phyloP scores from a whole-genome alignment of 2,888 invertebrate species.

The Drepana falcataria region DNA sequence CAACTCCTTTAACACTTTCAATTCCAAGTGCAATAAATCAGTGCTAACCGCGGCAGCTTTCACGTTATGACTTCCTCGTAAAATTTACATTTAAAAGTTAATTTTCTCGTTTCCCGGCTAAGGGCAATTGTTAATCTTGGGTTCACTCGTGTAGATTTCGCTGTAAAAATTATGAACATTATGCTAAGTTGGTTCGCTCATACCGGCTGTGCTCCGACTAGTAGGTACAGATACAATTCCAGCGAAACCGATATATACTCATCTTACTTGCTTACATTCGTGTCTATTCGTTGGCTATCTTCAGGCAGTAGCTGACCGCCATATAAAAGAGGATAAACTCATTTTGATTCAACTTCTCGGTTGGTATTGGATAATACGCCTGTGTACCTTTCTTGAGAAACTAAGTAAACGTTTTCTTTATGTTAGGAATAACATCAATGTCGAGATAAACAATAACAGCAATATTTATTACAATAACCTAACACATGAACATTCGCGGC shows the following conservation, averaged over 20 bases:
- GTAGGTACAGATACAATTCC: constrained; percentile 17
- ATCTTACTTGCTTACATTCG: constrained; percentile 26
- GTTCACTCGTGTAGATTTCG: constrained; percentile 45
- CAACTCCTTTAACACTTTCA: constrained; percentile 77
- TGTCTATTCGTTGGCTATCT: constrained; percentile 2
- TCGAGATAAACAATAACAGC: too few species aligned
- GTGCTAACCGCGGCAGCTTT: constrained; percentile 74
- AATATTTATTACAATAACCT: too few species aligned
- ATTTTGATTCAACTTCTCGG: too few species aligned
- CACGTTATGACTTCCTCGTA: constrained; percentile 76
- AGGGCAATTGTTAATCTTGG: constrained; percentile 73
- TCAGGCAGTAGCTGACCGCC: too few species aligned
- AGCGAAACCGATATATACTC: constrained; percentile 14
- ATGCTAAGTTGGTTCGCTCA: constrained; percentile 31
- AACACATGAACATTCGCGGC: too few species aligned
- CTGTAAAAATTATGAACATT: constrained; percentile 53
- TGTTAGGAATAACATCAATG: too few species aligned
- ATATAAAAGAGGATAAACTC: too few species aligned
- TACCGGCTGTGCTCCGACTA: constrained; percentile 10
- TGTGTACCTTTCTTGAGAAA: too few species aligned
- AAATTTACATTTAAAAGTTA: constrained; percentile 78
- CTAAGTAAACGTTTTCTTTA: too few species aligned
- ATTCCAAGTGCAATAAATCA: constrained; percentile 75
- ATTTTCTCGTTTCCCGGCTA: constrained; percentile 67
- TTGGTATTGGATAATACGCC: too few species aligned